Base-by-base conservation (phyloP, 2,888 invertebrate species). In the Pristionchus arcanus region DNA sequence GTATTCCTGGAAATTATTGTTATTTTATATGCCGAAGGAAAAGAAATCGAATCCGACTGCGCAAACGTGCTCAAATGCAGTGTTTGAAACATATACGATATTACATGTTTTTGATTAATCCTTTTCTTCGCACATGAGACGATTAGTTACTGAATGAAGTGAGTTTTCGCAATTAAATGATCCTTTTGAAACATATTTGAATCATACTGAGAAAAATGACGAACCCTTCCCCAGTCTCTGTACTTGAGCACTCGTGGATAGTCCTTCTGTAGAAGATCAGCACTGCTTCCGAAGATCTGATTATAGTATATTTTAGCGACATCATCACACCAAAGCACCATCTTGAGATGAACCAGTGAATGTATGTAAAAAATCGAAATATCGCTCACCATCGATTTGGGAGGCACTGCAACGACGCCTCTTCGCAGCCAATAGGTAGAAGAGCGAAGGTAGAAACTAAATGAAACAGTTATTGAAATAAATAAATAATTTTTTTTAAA, bases 1-100 rank as follows among this genome's bases (percentile, higher is more conserved):
- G 87, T 89, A 91, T 59, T 92, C 66, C 86, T 90, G 25, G 16
- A 81, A 25, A 28, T 31, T 71, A 25, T 5, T 28, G 4, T 7
- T 28, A 11, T 25, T 19, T 5, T 7, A n/a, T n/a, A n/a, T n/a
- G n/a, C n/a, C 3, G 42, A 49, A n/a, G n/a, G n/a, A n/a, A n/a
- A n/a, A n/a, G n/a, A n/a, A n/a, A n/a, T n/a, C n/a, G n/a, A n/a
- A n/a, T n/a, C n/a, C n/a, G n/a, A n/a, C n/a, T n/a, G n/a, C n/a
- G n/a, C n/a, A n/a, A n/a, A n/a, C n/a, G n/a, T n/a, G n/a, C n/a
- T n/a, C n/a, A n/a, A n/a, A n/a, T n/a, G n/a, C n/a, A n/a, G n/a
- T n/a, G n/a, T n/a, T n/a, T n/a, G n/a, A n/a, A n/a, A n/a, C n/a
- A n/a, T n/a, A n/a, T n/a, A n/a, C n/a, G n/a, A n/a, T n/a, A n/a